Evolutionary conservation across 2,888 invertebrate species (phyloP).

Genomic region (Euplagia quadripunctaria): DNA sequence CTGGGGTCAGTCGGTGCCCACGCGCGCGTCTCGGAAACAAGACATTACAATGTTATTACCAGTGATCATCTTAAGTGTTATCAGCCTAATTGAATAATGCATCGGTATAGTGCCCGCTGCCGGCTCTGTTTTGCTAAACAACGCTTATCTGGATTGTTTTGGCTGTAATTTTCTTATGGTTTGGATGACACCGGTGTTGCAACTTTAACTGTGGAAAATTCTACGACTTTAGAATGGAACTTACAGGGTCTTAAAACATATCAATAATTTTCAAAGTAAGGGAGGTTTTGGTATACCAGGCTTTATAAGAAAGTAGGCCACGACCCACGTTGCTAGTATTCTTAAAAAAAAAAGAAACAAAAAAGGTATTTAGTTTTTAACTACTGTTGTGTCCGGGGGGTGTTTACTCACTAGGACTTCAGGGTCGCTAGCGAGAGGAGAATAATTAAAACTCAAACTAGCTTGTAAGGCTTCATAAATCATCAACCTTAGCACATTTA

Average conservation of each 20-base stretch:
- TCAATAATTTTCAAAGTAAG: background rate
- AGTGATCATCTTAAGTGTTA: constrained; percentile 85
- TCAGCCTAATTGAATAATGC: constrained; percentile 86
- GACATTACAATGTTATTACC: constrained; percentile 85
- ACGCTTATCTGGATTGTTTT: constrained; percentile 42
- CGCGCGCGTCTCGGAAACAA: constrained; percentile 81
- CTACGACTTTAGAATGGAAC: background rate
- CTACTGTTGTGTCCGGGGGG: too few species aligned
- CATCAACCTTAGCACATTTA: too few species aligned
- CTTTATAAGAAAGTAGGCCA: too few species aligned
- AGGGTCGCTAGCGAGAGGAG: too few species aligned
- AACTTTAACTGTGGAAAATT: background rate
- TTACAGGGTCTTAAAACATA: background rate
- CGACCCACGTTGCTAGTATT: too few species aligned
- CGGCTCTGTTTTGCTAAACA: constrained; percentile 51
- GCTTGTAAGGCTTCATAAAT: too few species aligned
- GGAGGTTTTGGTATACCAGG: background rate
- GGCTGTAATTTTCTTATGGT: constrained; percentile 26
- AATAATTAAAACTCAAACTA: too few species aligned
- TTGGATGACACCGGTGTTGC: constrained; percentile 10
- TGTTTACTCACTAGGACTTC: too few species aligned
- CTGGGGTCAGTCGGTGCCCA: constrained; percentile 64
- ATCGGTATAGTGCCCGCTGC: constrained; percentile 67
- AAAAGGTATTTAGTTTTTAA: too few species aligned
- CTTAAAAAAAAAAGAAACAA: too few species aligned